These are phyloP conservation scores for Drosophila pseudotakahashii DNA, from an alignment of 2,888 invertebrate species.

Conservation along the genomic window DNA sequence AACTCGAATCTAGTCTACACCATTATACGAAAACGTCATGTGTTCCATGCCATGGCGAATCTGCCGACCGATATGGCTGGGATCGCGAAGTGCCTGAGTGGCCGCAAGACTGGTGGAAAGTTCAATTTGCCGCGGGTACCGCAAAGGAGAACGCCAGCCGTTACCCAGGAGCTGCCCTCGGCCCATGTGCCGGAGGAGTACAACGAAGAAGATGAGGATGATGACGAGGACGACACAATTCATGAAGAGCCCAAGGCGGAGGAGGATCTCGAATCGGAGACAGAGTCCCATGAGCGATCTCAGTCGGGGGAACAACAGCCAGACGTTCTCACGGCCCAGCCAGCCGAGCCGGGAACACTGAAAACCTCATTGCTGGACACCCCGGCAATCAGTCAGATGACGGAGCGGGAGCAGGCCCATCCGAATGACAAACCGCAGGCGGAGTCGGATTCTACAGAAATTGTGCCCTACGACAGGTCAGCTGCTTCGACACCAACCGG, in stretches of 20 bases:
- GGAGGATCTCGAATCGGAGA: slow-evolving; percentile 75
- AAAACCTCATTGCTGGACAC: slow-evolving; percentile 96
- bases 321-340: slow-evolving; percentile 88
- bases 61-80: slow-evolving; percentile 96
- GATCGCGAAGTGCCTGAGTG: slow-evolving; percentile 86
- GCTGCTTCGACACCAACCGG: slow-evolving; percentile 48
- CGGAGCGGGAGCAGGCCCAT: slow-evolving; percentile 97
- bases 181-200: slow-evolving; percentile 69
- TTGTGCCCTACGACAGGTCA: slow-evolving; percentile 64
- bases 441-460: slow-evolving; percentile 62
- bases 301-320: slow-evolving; percentile 44
- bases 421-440: slow-evolving; percentile 84
- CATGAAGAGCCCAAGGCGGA: slow-evolving; percentile 81
- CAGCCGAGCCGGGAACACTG: slow-evolving; percentile 95
- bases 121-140: slow-evolving; percentile 82
- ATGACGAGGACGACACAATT: slow-evolving; percentile 68
- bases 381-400: slow-evolving; percentile 95
- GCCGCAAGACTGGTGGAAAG: slow-evolving; percentile 84
- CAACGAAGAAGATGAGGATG: slow-evolving; percentile 69
- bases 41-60: slow-evolving; percentile 99
- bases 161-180: slow-evolving; percentile 66
- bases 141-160: slow-evolving; percentile 81
- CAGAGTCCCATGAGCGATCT: slow-evolving; percentile 70
- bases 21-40: slow-evolving; percentile 98
- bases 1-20: slow-evolving; percentile 99